These are phyloP conservation scores for Arrhamphus sclerolepis DNA, from an alignment of 2,797 vertebrate species.

Conservation along the genomic window DNA sequence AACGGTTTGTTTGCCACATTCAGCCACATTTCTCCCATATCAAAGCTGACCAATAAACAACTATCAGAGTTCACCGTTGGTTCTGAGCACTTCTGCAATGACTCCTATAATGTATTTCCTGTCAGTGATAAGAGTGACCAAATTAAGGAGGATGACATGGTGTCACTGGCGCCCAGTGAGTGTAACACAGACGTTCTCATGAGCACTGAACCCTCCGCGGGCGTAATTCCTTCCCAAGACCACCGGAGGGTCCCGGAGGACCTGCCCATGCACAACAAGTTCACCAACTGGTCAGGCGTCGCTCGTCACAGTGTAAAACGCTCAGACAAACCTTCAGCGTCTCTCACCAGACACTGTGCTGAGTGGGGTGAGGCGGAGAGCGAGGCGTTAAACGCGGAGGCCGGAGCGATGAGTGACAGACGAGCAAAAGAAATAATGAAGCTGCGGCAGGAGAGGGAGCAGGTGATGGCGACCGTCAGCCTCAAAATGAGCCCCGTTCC, in stretches of 20 bases:
- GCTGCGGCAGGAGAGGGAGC: constrained; percentile 83
- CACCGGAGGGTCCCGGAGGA: constrained; percentile 70
- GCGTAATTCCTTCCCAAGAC: constrained; percentile 38
- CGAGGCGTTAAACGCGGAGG: constrained; percentile 41
- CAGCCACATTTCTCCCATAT: constrained; percentile 25
- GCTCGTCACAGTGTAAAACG: constrained; percentile 38
- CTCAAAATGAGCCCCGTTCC: constrained; percentile 82
- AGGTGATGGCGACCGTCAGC: constrained; percentile 85
- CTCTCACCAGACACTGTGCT: neutral
- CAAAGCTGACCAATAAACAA: constrained; percentile 19
- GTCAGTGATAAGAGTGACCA: constrained; percentile 47
- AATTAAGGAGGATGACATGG: constrained; percentile 64
- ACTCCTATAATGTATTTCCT: constrained; percentile 46
- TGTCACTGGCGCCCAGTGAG: constrained; percentile 82
- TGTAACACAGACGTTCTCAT: constrained; percentile 87
- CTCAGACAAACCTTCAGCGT: constrained; percentile 4
- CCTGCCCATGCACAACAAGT: constrained; percentile 92
- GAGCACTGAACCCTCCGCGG: constrained; percentile 65
- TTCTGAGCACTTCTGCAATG: constrained; percentile 25
- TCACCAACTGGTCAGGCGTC: constrained; percentile 90
- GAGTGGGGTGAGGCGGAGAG: constrained; percentile 52
- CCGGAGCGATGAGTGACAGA: constrained; percentile 32
- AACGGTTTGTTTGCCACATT: constrained; percentile 22
- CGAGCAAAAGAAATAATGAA: constrained; percentile 82
- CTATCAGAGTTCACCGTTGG: constrained; percentile 14